Evolutionary conservation across 2,888 invertebrate genomes (phyloP), one percentile per base, ranked within the genome.

Genomic region (Agapostemon virescens): DNA sequence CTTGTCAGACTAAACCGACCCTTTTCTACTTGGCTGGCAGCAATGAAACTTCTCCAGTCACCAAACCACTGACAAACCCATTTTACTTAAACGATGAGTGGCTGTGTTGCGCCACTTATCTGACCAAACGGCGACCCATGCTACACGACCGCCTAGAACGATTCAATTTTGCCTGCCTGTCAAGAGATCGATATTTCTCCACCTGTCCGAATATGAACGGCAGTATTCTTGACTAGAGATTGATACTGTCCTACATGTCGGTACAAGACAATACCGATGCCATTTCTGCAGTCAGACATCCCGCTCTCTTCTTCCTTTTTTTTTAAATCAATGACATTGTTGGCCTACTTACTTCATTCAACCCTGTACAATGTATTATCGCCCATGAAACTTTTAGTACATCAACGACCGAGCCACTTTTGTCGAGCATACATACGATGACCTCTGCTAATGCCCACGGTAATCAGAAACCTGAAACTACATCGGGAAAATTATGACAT

Each of bases 41-140:
- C 61, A 23, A 70, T 61, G 55, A 42, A 58, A 71, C 33, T 63
- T 61, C 63, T 71, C 71, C 63, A 63, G 49, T 45, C 61, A 40
- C n/a, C 71, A 7, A 26, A n/a, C n/a, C 38, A n/a, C 63, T 30
- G 30, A 26, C 20, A 23, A 45, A 20, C 71, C 20, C 42, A 30
- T 61, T 61, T 33, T 61, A 33, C 61, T 20, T 20, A 61, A 61
- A 61, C 61, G 33, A 55, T 55, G 55, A 55, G 26, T 61, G 33
- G 61, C 2, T 17, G 20, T 61, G 61, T 61, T 61, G 61, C 17
- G 61, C 33, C 61, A 33, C 20, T 61, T 33, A 33, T 61, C 61
- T 17, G 33, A 33, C 61, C 61, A 33, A 61, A 61, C 33, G 30
- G 61, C 33, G 7, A 9, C 9, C 61, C 20, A 20, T 61, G 33